A percentile compares a stretch with the other conserved stretches of the same genome.
Evolutionary conservation across 2,888 invertebrate species (phyloP).

Genomic region (Luffia ferchaultella): DNA sequence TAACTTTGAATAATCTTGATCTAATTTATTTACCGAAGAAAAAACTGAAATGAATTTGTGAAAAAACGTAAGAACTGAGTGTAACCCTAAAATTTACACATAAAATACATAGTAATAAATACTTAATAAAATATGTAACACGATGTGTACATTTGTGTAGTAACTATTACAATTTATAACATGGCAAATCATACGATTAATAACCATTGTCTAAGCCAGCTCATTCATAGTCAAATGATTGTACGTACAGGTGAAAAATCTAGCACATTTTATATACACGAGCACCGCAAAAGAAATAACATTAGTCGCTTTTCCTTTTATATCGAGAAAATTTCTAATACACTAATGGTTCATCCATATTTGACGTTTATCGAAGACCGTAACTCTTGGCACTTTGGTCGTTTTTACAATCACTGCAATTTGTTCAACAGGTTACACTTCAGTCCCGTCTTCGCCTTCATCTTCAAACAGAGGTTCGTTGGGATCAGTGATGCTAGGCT

Average conservation of each 20-base stretch:
- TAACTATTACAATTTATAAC: not conserved
- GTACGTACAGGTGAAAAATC: constrained; percentile 56
- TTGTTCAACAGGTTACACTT: constrained; percentile 71
- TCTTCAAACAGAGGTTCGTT: constrained; percentile 85
- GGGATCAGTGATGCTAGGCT: constrained; percentile 62
- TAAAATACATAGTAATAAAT: constrained; percentile 63
- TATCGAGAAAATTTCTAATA: not conserved
- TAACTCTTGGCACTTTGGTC: constrained; percentile 4
- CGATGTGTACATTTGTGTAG: constrained; percentile 30
- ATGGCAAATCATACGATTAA: not conserved
- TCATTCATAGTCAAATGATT: constrained; percentile 18
- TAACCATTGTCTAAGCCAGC: not conserved
- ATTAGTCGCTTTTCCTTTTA: not conserved
- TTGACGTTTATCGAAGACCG: not conserved
- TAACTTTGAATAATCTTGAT: too few relatives aligned
- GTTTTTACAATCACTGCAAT: not conserved
- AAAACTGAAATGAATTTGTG: too few relatives aligned
- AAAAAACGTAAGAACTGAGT: not conserved
- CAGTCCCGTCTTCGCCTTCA: constrained; percentile 89
- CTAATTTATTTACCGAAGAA: too few relatives aligned
- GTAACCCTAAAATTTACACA: not conserved
- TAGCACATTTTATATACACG: constrained; percentile 60
- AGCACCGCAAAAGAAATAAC: constrained; percentile 47
- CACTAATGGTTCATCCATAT: not conserved
- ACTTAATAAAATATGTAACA: constrained; percentile 41